Evolutionary conservation across 2,797 vertebrate genomes (phyloP).

Genomic region (Ctenosaura bakeri): DNA sequence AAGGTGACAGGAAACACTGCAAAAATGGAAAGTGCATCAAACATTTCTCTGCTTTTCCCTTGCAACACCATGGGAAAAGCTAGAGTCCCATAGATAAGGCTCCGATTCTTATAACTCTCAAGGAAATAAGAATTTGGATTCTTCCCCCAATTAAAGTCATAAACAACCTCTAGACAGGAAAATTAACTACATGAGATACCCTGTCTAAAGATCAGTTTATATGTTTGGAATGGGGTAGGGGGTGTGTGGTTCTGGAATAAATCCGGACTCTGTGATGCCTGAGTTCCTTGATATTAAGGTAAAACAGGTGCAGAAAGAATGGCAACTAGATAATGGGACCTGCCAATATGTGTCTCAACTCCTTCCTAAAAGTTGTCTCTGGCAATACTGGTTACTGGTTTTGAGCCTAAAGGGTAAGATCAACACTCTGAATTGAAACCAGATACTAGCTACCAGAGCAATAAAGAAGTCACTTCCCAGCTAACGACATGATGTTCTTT

Average conservation of each 20-base stretch:
- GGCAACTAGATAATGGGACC: not conserved
- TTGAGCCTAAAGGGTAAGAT: not conserved
- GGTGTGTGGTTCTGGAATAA: too few species aligned
- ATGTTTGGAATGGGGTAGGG: too few species aligned
- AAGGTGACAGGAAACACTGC: too few species aligned
- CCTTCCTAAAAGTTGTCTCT: not conserved
- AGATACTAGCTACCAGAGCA: not conserved
- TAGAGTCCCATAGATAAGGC: too few species aligned
- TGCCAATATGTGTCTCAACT: not conserved
- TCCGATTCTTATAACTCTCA: too few species aligned
- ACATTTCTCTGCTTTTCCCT: not conserved
- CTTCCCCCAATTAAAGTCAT: too few species aligned
- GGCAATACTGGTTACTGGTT: not conserved
- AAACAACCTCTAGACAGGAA: too few species aligned
- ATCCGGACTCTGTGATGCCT: not conserved
- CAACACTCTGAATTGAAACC: not conserved
- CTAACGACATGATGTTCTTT: not conserved
- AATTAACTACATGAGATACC: too few species aligned
- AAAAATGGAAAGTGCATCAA: too few species aligned
- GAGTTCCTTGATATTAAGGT: not conserved
- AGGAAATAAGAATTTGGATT: too few species aligned
- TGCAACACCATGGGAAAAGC: too few species aligned
- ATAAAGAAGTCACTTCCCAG: not conserved
- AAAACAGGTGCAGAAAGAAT: not conserved
- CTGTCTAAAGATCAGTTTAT: too few species aligned